Base-by-base conservation (phyloP, 2,888 invertebrate species). In the Rhyacophila evoluta region DNA sequence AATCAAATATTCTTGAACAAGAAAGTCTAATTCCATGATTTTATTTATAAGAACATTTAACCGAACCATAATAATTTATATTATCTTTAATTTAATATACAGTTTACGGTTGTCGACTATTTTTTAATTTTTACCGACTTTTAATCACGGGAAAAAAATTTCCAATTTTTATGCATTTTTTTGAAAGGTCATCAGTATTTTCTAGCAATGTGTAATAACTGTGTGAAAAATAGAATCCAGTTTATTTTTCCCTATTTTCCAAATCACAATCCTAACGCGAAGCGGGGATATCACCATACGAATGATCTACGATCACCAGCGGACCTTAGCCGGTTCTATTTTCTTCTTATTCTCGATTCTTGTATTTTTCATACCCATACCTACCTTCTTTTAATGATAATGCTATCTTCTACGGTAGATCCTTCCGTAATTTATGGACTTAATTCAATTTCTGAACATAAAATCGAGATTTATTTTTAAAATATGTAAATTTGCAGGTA, bases 311-410 rank as follows among this genome's bases (percentile, higher is more conserved):
- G 72, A 28, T 75, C 39, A 73, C 72, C 78, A 55, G 38, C 72
- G 75, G 75, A 78, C 79, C 70, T 55, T 68, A 55, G 55, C 55
- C 6, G 29, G 4, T 27, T 72, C 75, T 74, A n/a, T 81, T 81
- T 77, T 75, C 70, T 68, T 72, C 15, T 73, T 73, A 28, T 39
- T 29, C 28, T 69, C 69, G n/a, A 33, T 77, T 69, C 77, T 78
- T 80, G 78, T 80, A 80, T 76, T 75, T 78, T 70, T 78, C 80
- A 80, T 80, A 80, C 73, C 78, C 73, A 74, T 78, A 78, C 78
- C 80, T 72, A 70, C 77, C 72, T 68, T 55, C 75, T 73, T 74
- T 70, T 73, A 74, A 80, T 78, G 80, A 80, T 80, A 78, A 80
- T 78, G 78, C 76, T 80, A 77, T 78, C 80, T 78, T 76, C 67